These are phyloP conservation scores for Anguilla japonica DNA, from an alignment of 2,113 vertebrate species.

Conservation along the genomic window DNA sequence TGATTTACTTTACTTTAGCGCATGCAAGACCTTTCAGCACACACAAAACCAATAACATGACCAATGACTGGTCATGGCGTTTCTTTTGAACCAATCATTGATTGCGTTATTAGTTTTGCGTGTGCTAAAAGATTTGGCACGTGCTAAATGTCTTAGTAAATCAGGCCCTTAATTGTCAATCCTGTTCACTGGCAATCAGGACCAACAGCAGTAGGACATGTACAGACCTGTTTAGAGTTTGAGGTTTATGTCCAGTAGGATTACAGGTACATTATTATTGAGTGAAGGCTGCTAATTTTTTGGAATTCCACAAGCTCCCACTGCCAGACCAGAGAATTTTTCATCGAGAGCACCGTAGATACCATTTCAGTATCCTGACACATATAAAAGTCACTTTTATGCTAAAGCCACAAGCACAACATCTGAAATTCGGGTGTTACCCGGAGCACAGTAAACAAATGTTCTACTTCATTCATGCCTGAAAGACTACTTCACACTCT, in stretches of 20 bases:
- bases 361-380: constrained; percentile 3
- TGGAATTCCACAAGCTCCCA: neutral
- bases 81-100: too few species aligned
- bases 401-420: constrained; percentile 45
- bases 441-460: constrained; percentile 39
- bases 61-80: too few species aligned
- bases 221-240: neutral
- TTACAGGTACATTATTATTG: neutral
- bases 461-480: constrained; percentile 39
- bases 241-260: neutral
- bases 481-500: constrained; percentile 24
- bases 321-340: neutral
- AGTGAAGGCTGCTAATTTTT: neutral
- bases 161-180: too few species aligned
- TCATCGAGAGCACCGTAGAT: neutral
- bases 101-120: too few species aligned
- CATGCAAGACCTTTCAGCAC: too few species aligned
- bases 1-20: too few species aligned
- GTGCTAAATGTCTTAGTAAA: too few species aligned
- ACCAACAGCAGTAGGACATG: neutral
- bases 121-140: too few species aligned
- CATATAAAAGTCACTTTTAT: constrained; percentile 33
- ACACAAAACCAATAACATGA: too few species aligned
- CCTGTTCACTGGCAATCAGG: too few species aligned
- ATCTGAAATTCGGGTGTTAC: constrained; percentile 49